These are phyloP conservation scores for Chrysochloris asiatica DNA, from an alignment of 2,113 vertebrate species.

Conservation along the genomic window DNA sequence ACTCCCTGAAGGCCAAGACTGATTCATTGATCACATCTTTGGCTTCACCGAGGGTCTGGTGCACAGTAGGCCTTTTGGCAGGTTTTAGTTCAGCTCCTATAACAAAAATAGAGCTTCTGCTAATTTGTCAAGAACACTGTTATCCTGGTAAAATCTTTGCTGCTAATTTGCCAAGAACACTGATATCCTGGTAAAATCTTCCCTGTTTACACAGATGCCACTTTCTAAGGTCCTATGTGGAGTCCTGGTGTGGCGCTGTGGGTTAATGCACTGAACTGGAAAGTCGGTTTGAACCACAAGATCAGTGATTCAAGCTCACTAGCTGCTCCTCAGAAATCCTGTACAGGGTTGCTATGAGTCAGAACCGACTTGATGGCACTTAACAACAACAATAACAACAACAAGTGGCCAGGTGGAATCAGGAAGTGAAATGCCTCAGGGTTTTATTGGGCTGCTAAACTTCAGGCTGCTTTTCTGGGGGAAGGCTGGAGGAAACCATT, in stretches of 20 bases:
- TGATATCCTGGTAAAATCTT: slow-evolving; percentile 32
- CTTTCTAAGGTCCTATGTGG: slow-evolving; percentile 62
- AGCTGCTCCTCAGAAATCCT: no score
- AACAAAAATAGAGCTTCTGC: slow-evolving; percentile 14
- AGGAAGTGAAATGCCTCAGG: not conserved
- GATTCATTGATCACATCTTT: not conserved
- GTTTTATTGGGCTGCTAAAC: not conserved
- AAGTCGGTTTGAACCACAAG: no score
- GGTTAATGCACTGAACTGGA: no score
- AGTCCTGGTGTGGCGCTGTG: no score
- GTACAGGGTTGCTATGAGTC: no score
- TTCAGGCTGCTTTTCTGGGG: not conserved
- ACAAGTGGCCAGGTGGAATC: not conserved
- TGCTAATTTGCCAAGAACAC: not conserved
- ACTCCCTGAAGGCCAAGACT: not conserved
- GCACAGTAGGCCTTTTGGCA: not conserved
- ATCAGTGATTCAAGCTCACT: no score
- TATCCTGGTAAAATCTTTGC: slow-evolving; percentile 17
- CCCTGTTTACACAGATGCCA: slow-evolving; percentile 60
- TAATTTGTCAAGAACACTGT: not conserved
- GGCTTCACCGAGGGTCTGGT: not conserved
- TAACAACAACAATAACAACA: no score
- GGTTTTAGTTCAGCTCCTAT: not conserved
- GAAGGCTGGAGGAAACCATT: not conserved
- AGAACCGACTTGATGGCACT: no score